phyloP scores from a whole-genome alignment of 2,113 vertebrate species.

The Dicaeum eximium region DNA sequence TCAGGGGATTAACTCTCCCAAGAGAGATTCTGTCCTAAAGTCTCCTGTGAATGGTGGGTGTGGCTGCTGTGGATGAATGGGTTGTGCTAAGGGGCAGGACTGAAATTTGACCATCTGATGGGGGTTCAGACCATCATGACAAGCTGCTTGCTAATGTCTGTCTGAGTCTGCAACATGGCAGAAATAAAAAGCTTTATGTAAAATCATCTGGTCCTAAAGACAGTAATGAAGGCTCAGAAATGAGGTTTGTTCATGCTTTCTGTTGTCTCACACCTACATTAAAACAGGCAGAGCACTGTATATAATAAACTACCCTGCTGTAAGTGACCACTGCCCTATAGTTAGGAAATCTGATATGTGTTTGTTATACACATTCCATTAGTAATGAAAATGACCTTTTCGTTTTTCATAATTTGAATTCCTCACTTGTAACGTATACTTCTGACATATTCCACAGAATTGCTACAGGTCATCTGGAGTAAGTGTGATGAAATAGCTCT shows the following conservation, averaged over 20 bases:
- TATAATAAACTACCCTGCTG: neutral
- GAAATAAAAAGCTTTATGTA: neutral
- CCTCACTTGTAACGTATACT: neutral
- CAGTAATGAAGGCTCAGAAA: neutral
- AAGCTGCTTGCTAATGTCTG: neutral
- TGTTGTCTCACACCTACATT: neutral
- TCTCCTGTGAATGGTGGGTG: neutral
- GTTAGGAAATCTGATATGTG: neutral
- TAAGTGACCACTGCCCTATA: neutral
- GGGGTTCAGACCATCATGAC: neutral
- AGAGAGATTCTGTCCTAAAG: neutral
- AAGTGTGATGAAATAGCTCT: neutral
- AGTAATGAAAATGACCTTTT: neutral
- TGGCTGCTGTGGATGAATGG: neutral
- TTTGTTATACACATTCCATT: neutral
- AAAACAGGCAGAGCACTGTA: neutral
- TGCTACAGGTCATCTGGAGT: neutral
- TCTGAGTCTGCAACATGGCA: neutral
- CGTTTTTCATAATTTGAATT: neutral
- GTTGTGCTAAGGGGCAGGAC: neutral
- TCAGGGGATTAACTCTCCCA: accelerated
- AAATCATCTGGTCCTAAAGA: neutral
- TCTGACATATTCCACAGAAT: neutral
- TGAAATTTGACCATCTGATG: neutral
- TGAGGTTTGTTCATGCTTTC: neutral